phyloP scores from a whole-genome alignment of 2,888 invertebrate genomes.

The Aquatica leii region DNA sequence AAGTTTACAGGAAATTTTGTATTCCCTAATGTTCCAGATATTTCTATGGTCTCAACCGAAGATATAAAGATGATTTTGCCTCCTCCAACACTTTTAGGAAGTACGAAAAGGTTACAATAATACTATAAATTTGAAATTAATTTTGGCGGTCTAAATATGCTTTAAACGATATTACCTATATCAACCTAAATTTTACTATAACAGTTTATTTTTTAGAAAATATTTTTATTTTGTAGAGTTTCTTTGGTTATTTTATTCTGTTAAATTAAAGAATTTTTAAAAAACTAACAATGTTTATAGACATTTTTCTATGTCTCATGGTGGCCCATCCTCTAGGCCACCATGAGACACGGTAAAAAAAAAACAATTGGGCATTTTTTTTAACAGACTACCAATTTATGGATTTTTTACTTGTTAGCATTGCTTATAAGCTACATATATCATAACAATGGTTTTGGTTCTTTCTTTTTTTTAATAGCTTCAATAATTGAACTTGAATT shows the following conservation, averaged over 20 bases:
- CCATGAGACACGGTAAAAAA: no score
- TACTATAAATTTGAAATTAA: neutral
- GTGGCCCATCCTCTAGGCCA: no score
- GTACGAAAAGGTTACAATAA: neutral
- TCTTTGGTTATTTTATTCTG: no score
- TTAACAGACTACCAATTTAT: neutral
- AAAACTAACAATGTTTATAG: no score
- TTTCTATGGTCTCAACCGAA: neutral
- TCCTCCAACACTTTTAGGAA: neutral
- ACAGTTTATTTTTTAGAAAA: neutral
- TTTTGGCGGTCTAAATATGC: neutral
- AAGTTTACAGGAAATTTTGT: neutral
- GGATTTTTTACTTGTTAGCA: neutral
- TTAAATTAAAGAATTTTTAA: no score
- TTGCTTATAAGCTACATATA: neutral
- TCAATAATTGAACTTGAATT: neutral
- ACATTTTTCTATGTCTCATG: no score
- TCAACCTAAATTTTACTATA: neutral
- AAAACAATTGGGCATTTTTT: no score
- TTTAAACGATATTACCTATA: neutral
- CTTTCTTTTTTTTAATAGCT: neutral
- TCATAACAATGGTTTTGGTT: neutral
- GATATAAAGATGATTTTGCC: neutral
- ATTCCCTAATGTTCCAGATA: neutral
- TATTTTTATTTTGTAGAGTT: neutral